Percentiles rank a stretch among this genome's conserved stretches.
Evolutionary conservation across 2,888 invertebrate genomes (phyloP).

Genomic region (Drosophila gaucha): DNA sequence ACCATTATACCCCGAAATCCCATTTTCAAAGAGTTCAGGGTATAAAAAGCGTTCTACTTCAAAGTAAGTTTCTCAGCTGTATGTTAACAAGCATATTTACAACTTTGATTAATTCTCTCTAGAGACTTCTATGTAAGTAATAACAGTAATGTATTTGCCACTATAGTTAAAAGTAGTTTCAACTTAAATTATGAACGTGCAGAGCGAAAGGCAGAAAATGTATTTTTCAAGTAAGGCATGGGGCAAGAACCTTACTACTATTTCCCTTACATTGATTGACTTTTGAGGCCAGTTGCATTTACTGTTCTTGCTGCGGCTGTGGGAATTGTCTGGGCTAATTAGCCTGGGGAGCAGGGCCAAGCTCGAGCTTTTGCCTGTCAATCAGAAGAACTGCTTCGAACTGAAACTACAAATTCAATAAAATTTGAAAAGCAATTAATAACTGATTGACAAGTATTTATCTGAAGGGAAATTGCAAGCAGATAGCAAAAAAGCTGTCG

Average conservation of each 20-base stretch:
- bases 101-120: background rate
- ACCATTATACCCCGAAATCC: no score
- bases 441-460: slow-evolving; percentile 83
- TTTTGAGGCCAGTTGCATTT: slow-evolving; percentile 30
- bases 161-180: background rate
- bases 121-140: background rate
- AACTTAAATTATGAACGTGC: background rate
- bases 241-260: background rate
- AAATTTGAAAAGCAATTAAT: slow-evolving; percentile 82
- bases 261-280: slow-evolving; percentile 18
- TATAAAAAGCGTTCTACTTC: no score
- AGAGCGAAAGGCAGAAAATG: background rate
- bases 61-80: no score
- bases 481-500: slow-evolving; percentile 21
- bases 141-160: background rate
- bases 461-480: slow-evolving; percentile 52
- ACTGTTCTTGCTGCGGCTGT: slow-evolving; percentile 9
- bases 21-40: no score
- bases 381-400: slow-evolving; percentile 27
- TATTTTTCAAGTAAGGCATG: background rate
- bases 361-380: slow-evolving; percentile 34
- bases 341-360: slow-evolving; percentile 19
- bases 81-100: no score
- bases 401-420: slow-evolving; percentile 77
- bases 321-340: slow-evolving; percentile 53